Evolutionary conservation across 2,113 vertebrate genomes (phyloP).

Genomic region (Hemibagrus wyckioides): DNA sequence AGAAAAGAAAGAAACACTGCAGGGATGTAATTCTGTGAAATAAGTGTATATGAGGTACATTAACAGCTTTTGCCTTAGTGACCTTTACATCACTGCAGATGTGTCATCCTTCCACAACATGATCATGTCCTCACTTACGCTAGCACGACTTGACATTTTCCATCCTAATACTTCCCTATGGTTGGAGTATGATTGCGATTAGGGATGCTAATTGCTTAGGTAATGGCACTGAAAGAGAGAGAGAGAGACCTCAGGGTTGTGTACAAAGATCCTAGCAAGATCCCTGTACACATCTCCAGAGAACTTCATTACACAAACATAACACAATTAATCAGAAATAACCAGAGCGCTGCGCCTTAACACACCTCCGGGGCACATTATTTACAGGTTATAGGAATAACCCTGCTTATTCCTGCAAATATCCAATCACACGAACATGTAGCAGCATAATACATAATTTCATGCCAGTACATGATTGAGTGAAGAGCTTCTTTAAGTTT

Average conservation of each 20-base stretch:
- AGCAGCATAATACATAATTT: neutral
- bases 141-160: constrained; percentile 53
- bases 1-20: neutral
- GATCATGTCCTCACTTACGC: constrained; percentile 44
- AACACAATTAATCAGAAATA: constrained; percentile 49
- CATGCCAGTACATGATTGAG: neutral
- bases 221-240: constrained; percentile 66
- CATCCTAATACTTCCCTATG: constrained; percentile 51
- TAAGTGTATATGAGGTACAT: neutral
- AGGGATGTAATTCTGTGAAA: neutral
- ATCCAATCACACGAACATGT: neutral
- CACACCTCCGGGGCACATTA: constrained; percentile 27
- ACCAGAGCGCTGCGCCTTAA: neutral
- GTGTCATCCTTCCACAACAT: constrained; percentile 38
- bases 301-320: constrained; percentile 63
- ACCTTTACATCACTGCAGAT: constrained; percentile 26
- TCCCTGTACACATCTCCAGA: constrained; percentile 63
- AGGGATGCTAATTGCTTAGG: constrained; percentile 58
- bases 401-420: neutral
- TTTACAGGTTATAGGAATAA: constrained; percentile 26
- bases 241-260: constrained; percentile 58
- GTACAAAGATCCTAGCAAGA: constrained; percentile 62
- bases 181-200: constrained; percentile 62
- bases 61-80: neutral
- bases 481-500: neutral